Percentiles rank a stretch among this genome's conserved stretches.
Conservation (phyloP, 2,113 vertebrate species). For the Takifugu bimaculatus region DNA sequence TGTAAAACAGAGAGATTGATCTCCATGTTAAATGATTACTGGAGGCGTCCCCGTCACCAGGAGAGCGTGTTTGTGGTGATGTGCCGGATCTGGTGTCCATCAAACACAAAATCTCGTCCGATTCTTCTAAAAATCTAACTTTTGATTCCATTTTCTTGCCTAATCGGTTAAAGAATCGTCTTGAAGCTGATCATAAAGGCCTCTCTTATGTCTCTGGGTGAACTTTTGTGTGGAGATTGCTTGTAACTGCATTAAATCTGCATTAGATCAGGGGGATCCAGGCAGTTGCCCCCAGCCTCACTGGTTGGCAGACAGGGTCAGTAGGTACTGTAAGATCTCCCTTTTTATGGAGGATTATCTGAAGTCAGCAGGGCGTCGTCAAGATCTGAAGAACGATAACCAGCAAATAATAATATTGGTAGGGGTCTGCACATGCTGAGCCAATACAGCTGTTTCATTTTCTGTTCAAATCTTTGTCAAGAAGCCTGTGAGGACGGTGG, state of each 20-base stretch:
- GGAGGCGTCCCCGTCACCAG: neutral
- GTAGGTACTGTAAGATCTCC: neutral
- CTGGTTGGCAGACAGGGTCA: slow-evolving; percentile 1
- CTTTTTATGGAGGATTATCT: neutral
- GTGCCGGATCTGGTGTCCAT: neutral
- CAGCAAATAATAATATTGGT: neutral
- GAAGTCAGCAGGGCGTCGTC: neutral
- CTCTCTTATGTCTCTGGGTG: too few species aligned
- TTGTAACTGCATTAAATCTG: too few species aligned
- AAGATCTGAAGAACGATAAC: neutral
- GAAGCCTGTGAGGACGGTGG: slow-evolving; percentile 6
- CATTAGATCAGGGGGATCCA: neutral
- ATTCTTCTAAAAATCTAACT: neutral
- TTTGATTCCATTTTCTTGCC: too few species aligned
- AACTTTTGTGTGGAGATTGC: too few species aligned
- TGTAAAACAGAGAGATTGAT: slow-evolving; percentile 61
- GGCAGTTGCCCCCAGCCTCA: neutral
- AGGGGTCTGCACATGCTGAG: neutral
- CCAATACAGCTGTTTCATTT: slow-evolving; percentile 2
- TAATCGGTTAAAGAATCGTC: too few species aligned
- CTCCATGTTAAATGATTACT: neutral
- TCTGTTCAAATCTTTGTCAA: slow-evolving; percentile 32
- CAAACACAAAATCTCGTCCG: neutral
- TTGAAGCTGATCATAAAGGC: too few species aligned
- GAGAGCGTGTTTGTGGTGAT: neutral